phyloP scores from a whole-genome alignment of 1,140 invertebrate species.

The Aphelinus certus region DNA sequence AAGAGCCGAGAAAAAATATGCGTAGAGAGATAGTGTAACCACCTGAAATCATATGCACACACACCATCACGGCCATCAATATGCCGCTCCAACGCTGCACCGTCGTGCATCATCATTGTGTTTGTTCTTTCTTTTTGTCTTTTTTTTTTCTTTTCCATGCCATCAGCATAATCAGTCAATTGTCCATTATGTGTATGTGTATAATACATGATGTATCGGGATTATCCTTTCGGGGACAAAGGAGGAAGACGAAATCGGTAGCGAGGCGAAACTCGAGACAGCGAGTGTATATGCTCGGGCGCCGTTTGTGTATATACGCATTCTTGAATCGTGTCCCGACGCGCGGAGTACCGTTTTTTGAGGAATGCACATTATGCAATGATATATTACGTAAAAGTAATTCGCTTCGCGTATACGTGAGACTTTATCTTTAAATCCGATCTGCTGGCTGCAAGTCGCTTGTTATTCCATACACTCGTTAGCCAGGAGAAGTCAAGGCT shows the following conservation, averaged over 20 bases:
- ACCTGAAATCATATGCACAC: slow-evolving; percentile 73
- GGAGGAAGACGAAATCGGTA: neutral
- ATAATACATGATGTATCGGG: neutral
- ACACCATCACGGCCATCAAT: slow-evolving; percentile 30
- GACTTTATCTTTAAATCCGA: slow-evolving; percentile 37
- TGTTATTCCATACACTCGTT: slow-evolving; percentile 28
- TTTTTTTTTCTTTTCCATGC: slow-evolving; percentile 5
- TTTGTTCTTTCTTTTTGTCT: neutral
- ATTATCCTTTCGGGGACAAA: neutral
- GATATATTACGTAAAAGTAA: slow-evolving; percentile 39
- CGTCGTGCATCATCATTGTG: no score
- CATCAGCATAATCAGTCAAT: neutral
- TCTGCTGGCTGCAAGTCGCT: slow-evolving; percentile 16
- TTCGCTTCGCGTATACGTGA: slow-evolving; percentile 25
- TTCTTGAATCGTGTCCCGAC: slow-evolving; percentile 1
- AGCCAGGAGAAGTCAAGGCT: slow-evolving; percentile 22
- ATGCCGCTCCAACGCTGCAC: neutral
- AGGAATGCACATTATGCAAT: slow-evolving; percentile 36
- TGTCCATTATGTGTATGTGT: neutral
- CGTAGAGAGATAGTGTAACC: slow-evolving; percentile 89
- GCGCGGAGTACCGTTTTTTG: slow-evolving; percentile 1
- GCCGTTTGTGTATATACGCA: neutral
- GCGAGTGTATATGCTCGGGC: no score
- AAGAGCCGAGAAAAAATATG: slow-evolving; percentile 89
- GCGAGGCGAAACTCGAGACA: no score